Evolutionary conservation across 2,888 invertebrate genomes (phyloP).

Genomic region (Hemicrepidius hirtus): DNA sequence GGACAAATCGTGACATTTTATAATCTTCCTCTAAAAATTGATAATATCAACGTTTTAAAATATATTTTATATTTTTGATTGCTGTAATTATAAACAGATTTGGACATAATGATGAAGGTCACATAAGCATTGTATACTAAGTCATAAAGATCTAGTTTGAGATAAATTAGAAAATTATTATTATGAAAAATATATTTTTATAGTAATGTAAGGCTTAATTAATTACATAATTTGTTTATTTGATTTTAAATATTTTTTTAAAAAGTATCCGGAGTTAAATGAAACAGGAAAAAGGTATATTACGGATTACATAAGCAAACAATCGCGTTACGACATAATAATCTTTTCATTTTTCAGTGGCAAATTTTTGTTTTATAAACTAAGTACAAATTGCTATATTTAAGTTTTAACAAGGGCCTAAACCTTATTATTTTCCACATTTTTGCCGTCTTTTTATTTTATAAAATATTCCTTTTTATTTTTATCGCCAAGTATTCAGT

Average conservation of each 20-base stretch:
- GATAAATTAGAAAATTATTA: constrained; percentile 4
- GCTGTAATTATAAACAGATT: constrained; percentile 34
- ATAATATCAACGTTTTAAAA: constrained; percentile 15
- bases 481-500: constrained; percentile 59
- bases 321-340: constrained; percentile 31
- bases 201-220: background rate
- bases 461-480: constrained; percentile 44
- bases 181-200: background rate
- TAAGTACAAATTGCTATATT: constrained; percentile 62
- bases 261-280: background rate
- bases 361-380: constrained; percentile 60
- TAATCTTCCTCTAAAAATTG: background rate
- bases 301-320: constrained; percentile 40
- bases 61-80: constrained; percentile 24
- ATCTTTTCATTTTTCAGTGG: constrained; percentile 60
- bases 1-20: background rate
- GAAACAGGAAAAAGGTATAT: background rate
- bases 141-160: background rate
- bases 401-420: constrained; percentile 58
- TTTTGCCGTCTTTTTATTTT: constrained; percentile 51
- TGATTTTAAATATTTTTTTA: background rate
- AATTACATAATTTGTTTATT: background rate
- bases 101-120: constrained; percentile 19
- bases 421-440: constrained; percentile 60
- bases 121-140: background rate